These are phyloP conservation scores for Xiphydria camelus DNA, from an alignment of 2,888 invertebrate genomes.

Conservation along the genomic window DNA sequence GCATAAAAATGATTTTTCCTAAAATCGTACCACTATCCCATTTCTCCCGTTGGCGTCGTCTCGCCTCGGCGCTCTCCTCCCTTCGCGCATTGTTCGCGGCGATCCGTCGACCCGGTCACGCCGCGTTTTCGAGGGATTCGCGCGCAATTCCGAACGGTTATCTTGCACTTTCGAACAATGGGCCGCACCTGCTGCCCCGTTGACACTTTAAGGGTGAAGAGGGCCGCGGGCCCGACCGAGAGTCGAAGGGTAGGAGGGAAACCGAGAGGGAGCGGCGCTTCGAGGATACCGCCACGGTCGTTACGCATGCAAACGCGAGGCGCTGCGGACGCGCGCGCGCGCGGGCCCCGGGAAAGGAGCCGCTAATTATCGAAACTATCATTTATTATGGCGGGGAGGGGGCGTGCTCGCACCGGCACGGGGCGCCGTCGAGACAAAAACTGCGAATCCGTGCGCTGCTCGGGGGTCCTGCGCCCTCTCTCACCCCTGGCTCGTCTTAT, in stretches of 20 bases:
- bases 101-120: conserved; percentile 40
- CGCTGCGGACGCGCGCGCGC: conserved; percentile 2
- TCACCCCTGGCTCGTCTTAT: too few relatives aligned
- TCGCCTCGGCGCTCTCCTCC: conserved; percentile 12
- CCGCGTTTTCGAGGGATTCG: conserved; percentile 29
- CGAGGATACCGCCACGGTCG: conserved; percentile 17
- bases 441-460: too few relatives aligned
- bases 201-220: conserved; percentile 22
- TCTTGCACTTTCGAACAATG: conserved; percentile 41
- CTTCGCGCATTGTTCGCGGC: conserved; percentile 35
- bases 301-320: conserved; percentile 20
- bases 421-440: neutral
- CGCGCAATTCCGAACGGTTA: conserved; percentile 39
- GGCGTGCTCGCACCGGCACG: neutral
- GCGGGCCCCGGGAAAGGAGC: conserved; percentile 36
- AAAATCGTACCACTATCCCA: too few relatives aligned
- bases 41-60: conserved; percentile 18
- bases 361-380: conserved; percentile 54
- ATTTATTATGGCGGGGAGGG: conserved; percentile 43
- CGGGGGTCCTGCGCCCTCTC: too few relatives aligned
- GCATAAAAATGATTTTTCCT: too few relatives aligned
- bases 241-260: conserved; percentile 4
- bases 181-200: conserved; percentile 28
- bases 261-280: conserved; percentile 1
- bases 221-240: conserved; percentile 15